Base-by-base conservation (phyloP, 2,797 vertebrate species). In the Manis pentadactyla region DNA sequence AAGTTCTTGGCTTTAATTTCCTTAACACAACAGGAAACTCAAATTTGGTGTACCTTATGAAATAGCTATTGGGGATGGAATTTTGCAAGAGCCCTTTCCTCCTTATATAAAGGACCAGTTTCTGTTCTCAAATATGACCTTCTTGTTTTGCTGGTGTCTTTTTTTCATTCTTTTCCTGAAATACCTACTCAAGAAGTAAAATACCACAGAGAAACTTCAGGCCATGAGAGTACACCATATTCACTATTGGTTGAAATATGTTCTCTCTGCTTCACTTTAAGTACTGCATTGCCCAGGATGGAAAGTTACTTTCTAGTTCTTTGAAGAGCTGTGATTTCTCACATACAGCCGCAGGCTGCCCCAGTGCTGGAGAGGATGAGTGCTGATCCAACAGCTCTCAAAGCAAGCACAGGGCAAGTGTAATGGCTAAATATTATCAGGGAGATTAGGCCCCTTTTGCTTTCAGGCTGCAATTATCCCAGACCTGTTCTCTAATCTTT, bases 291-390 rank as follows among this genome's bases (percentile, higher is more conserved):
- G 53, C 18, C 23, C 31, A n/a, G 95, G 83, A 73, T 0, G 5
- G n/a, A 87, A 83, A 89, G 68, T 77, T 81, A 85, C 63, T 75
- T 75, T 96, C 34, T 94, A n/a, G 27, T 61, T 57, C 51, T 92
- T 81, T 79, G 82, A 90, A 88, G 78, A 96, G 39, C 74, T 89
- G 37, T 89, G 82, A 74, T 77, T 89, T 96, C 89, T 79, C 63
- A 53, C 34, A 12, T 73, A 69, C 78, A 68, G 12, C 86, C 74
- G 78, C 88, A 69, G 69, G 57, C 49, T 69, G 4, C 63, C 81
- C 87, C 27, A 73, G 9, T 94, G 79, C 87, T 87, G 42, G 86
- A 66, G 63, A 95, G n/a, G 42, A 31, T 63, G 37, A 57, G 34
- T n/a, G 55, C 49, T 68, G 31, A 29, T 78, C 77, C 51, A 39